Evolutionary conservation across 2,797 vertebrate genomes (phyloP), one percentile per base, ranked within the genome.

Genomic region (Neosilurus hyrtlii): DNA sequence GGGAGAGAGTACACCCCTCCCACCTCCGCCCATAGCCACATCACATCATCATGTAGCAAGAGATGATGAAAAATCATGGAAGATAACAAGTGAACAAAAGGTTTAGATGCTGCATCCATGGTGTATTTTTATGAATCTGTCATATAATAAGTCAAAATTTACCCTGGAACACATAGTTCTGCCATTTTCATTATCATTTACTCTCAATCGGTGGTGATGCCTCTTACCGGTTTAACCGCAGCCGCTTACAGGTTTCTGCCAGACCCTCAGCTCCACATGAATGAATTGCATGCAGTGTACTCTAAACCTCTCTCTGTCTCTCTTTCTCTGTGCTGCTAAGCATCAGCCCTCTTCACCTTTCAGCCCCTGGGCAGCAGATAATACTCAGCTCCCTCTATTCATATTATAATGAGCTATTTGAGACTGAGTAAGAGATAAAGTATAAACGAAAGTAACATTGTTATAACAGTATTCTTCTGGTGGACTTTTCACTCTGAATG

Each of bases 381-480:
- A 87, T 65, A 85, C 83, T 67, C 72, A 8, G 75, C 77, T 66
- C 65, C 9, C 68, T 43, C 82, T 52, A 82, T 84, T 88, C 84
- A 86, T 76, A 88, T 86, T 86, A 67, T 85, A 88, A 88, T 88
- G 83, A 83, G 84, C 24, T 75, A 88, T 86, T 80, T 56, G 84
- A 87, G 68, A 81, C 54, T 24, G 26, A 67, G 43, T 18, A 22
- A 20, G 54, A 43, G 24, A 85, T 78, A 77, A 85, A 82, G 67
- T 62, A 61, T n/a, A 61, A 12, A 30, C 43, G 67, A 79, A 56
- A 62, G 78, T 1, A 76, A 79, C 85, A 82, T 15, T 18, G 67
- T 24, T 79, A 12, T 24, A 80, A 88, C 15, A 1, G 59, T 78
- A 51, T 63, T 51, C 75, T 73, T 16, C 11, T 18, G 37, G 7